Percentiles rank a stretch among this genome's conserved stretches.
Evolutionary conservation across 2,888 invertebrate species (phyloP).

Genomic region (Euphydryas editha): DNA sequence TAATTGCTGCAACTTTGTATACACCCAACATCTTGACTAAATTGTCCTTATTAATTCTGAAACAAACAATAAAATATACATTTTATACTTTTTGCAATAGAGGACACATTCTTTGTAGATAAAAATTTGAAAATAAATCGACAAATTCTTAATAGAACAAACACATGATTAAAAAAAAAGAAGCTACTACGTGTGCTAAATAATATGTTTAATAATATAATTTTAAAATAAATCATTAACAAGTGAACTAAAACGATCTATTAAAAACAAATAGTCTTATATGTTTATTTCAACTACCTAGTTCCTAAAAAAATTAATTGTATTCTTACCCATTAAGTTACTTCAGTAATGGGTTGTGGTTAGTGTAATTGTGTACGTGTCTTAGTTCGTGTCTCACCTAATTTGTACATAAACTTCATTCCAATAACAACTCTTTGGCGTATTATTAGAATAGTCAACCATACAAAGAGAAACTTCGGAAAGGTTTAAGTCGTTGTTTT

Average conservation of each 20-base stretch:
- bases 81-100: background rate
- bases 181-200: too few species aligned
- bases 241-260: too few species aligned
- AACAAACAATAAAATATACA: conserved; percentile 40
- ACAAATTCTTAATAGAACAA: background rate
- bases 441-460: background rate
- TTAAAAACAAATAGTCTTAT: too few species aligned
- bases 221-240: too few species aligned
- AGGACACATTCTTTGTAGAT: background rate
- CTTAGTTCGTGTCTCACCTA: too few species aligned
- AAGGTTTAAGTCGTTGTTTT: conserved; percentile 12
- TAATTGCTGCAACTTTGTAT: conserved; percentile 63
- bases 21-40: conserved; percentile 55
- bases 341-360: background rate
- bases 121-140: background rate
- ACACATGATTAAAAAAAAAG: too few species aligned
- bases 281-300: too few species aligned
- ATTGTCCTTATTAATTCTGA: conserved; percentile 46
- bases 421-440: background rate
- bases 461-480: conserved; percentile 12
- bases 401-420: background rate
- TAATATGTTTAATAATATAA: too few species aligned
- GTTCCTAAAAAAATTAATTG: too few species aligned
- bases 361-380: too few species aligned
- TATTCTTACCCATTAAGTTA: background rate